Base-by-base conservation (phyloP, 2,888 invertebrate species). In the Spialia ferax region DNA sequence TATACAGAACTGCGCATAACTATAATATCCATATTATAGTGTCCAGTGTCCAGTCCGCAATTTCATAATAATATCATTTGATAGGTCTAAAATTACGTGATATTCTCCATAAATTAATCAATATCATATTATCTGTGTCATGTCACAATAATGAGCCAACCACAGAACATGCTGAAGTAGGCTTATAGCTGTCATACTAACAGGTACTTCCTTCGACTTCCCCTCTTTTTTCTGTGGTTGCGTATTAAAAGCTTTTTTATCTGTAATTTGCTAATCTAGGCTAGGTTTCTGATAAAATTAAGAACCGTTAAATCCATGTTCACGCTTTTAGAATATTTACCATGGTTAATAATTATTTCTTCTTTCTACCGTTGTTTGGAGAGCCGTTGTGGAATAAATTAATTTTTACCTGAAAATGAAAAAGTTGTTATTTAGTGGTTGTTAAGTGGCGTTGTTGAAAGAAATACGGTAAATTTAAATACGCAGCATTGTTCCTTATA, bases 351-450 rank as follows among this genome's bases (percentile, higher is more conserved):
- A 7, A 15, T 0, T 15, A 15, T 42, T 42, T 15, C n/a, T 42
- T 42, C 38, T 42, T 3, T 35, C 13, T 35, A 42, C 38, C 38
- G 38, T 15, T 42, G 0, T 5, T 35, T 15, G 15, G 38, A 8
- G n/a, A 42, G 38, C 38, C 15, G n/a, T 42, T 15, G 38, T 42
- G 38, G n/a, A 42, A 15, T 42, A 42, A 42, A 42, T 42, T 42
- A 42, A 8, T 42, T 42, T 42, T 42, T 42, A 42, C 38, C 38
- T 42, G 38, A 42, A 42, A 42, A 42, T 15, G n/a, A 42, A n/a
- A 42, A 42, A 42, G 6, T 26, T 26, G 6, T 26, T 26, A 42
- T 3, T 1, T 13, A 13, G 4, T 13, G 35, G 35, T 35, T 35
- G 0, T 35, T 35, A 35, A 13, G 13, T 2, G 1, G 35, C 13